These are phyloP conservation scores for Characodon lateralis DNA, from an alignment of 2,797 vertebrate genomes.

Conservation along the genomic window DNA sequence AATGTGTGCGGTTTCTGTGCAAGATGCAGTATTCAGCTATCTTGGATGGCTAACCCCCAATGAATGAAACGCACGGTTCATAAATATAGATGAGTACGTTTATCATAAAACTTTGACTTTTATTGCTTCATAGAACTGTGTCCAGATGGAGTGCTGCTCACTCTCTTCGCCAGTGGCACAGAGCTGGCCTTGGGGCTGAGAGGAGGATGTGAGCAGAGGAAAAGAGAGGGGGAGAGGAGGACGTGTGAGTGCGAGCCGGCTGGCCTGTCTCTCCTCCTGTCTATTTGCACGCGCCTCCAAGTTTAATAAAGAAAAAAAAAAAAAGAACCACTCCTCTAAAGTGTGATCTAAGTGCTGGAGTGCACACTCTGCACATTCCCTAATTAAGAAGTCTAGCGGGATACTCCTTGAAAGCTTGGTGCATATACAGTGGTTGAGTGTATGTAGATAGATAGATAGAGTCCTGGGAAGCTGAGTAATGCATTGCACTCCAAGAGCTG, in stretches of 20 bases:
- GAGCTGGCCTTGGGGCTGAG: conserved; percentile 51
- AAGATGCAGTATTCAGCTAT: conserved; percentile 16
- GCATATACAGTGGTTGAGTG: conserved; percentile 58
- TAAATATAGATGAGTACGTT: conserved; percentile 70
- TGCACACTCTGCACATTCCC: conserved; percentile 74
- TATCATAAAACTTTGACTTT: conserved; percentile 68
- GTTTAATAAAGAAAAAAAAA: conserved; percentile 70
- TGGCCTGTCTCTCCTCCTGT: conserved; percentile 40
- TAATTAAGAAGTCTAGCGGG: conserved; percentile 79
- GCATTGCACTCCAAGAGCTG: conserved; percentile 30
- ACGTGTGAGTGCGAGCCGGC: conserved; percentile 6
- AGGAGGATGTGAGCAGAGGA: conserved; percentile 13
- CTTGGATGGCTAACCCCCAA: conserved; percentile 37
- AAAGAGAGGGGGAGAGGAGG: conserved; percentile 4
- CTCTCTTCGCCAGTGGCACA: conserved; percentile 49
- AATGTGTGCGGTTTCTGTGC: conserved; percentile 13
- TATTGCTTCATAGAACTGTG: conserved; percentile 54
- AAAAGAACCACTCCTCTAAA: conserved; percentile 61
- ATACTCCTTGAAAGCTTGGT: conserved; percentile 64
- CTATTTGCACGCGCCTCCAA: conserved; percentile 55
- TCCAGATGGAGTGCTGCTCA: conserved; percentile 62
- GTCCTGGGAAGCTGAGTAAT: conserved; percentile 58
- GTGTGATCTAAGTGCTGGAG: conserved; percentile 73
- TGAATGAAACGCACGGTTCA: conserved; percentile 55
- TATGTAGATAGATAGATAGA: conserved; percentile 58